Evolutionary conservation across 92 coral and sea anemone genomes (phyloP), one percentile per base, ranked within the genome.

Genomic region (Pocillopora meandrina): DNA sequence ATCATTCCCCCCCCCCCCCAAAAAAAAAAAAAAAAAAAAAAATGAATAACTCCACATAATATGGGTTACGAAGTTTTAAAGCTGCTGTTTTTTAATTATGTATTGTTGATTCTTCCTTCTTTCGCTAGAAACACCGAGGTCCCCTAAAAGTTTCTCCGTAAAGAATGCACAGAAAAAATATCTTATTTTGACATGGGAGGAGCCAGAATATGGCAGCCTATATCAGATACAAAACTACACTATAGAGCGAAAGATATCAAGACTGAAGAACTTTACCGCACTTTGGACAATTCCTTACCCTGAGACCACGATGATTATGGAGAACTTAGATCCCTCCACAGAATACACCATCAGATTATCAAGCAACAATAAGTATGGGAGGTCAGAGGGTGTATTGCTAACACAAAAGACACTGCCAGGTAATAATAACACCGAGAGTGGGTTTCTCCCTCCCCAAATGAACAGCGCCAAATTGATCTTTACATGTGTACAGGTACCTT

Each of bases 261-360:
- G 19, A 36, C 16, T 13, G 55, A 47, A 6, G 4, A 68, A 68
- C 72, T 68, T 68, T 17, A 68, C 20, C 2, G 72, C 35, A 1
- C 15, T 68, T 31, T 19, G 35, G 55, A 68, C 72, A 68, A 19
- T 68, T 1, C 72, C 55, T 1, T 68, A 68, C 47, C 16, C 18
- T 33, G 10, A 1, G 19, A 68, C 72, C 1, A 7, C 9, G 12
- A 33, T 11, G 72, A 12, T 34, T 9, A 5, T 68, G 19, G 18
- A 68, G 20, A 47, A 33, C 17, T 68, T 68, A 34, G n/a, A 68
- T 14, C 72, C 72, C 47, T 34, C 72, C 15, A 68, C 72, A 31
- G 72, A 68, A 47, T 68, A 68, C 72, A 68, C 49, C 35, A 26
- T 68, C 35, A 36, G 72, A 33, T 18, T 68, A 26, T 68, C 72